Conservation (phyloP, 2,888 invertebrate species). For the Orthosia incerta region DNA sequence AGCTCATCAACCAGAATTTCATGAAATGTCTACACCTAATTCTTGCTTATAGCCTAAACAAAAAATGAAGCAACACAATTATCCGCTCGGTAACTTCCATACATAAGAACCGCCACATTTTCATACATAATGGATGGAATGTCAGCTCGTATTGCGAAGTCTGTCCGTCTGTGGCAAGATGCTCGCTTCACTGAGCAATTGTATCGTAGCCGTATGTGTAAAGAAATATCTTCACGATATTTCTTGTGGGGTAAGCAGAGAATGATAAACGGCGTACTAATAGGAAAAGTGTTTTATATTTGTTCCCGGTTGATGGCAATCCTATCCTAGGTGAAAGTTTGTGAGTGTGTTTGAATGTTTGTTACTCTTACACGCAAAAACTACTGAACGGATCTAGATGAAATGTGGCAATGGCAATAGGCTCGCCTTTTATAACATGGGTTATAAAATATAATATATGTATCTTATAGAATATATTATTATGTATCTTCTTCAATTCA, state of each 20-base stretch:
- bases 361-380: no score
- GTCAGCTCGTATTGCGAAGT: slow-evolving; percentile 43
- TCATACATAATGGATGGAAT: slow-evolving; percentile 53
- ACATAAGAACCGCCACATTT: slow-evolving; percentile 32
- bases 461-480: no score
- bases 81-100: slow-evolving; percentile 6
- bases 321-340: no score
- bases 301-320: no score
- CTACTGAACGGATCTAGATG: no score
- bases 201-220: slow-evolving; percentile 30
- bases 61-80: slow-evolving; percentile 38
- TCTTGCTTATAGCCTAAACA: not conserved
- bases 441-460: no score
- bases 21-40: no score
- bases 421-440: no score
- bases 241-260: not conserved
- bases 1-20: no score
- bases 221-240: slow-evolving; percentile 20
- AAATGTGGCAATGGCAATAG: no score
- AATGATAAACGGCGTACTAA: not conserved
- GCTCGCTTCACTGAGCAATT: slow-evolving; percentile 54
- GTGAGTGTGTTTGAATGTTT: no score
- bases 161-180: slow-evolving; percentile 46
- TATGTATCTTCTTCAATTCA: no score
- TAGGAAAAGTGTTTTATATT: not conserved